Base-by-base conservation (phyloP, 1,140 invertebrate species). In the Zaprionus vittiger region DNA sequence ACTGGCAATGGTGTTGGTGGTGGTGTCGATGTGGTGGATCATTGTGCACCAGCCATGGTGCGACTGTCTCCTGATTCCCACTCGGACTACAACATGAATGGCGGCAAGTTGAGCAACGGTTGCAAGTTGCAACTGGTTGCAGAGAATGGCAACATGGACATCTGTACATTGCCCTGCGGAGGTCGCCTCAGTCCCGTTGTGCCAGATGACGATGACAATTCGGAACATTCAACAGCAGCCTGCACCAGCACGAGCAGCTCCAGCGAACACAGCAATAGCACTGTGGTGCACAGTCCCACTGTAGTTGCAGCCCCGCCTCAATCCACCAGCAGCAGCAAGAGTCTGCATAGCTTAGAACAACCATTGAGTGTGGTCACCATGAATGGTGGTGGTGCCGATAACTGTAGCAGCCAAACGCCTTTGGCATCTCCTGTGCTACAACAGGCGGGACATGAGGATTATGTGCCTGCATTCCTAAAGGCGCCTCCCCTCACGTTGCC, bases 251-350 rank as follows among this genome's bases (percentile, higher is more conserved):
- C 83, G 20, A 91, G 89, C 63, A 92, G 91, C 66, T 91, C 87
- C 52, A 92, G 91, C 57, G 91, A 92, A 63, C 91, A 92, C 37
- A 92, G 91, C 66, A 91, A 92, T 59, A 92, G 91, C 61, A 92
- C 91, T 9, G 91, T 92, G 38, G 85, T 92, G 26, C 84, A 90
- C 52, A 91, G 87, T 79, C 87, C 91, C 14, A 91, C 85, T 5
- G 83, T 79, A 24, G 70, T 60, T 2, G 75, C 70, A 7, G 52
- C 75, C 26, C 62, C 49, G 47, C 66, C 57, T 55, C 67, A 41
- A 47, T 26, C 61, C 64, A 69, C 66, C 5, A 34, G 3, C 31
- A 34, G 31, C 28, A 63, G 28, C 31, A 63, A 20, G 61, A 22
- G 63, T 38, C 55, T 44, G 28, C 34, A 17, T 0, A 17, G 38